Evolutionary conservation across 2,888 invertebrate genomes (phyloP).

Genomic region (Dascillus cervinus): DNA sequence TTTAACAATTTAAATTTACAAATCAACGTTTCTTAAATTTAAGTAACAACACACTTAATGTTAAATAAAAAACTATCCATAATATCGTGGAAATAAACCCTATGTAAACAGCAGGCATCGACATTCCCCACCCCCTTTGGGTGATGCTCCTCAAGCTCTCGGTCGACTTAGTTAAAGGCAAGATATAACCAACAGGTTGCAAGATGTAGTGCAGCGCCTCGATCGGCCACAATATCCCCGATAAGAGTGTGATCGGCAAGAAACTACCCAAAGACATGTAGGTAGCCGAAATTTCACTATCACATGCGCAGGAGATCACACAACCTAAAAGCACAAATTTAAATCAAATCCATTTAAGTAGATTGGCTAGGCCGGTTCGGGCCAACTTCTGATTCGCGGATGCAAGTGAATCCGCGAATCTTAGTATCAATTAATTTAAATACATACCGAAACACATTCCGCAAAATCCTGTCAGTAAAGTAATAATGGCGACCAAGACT

Average conservation of each 20-base stretch:
- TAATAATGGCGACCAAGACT: conserved; percentile 64
- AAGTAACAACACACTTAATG: conserved; percentile 63
- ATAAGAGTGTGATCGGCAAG: conserved; percentile 75
- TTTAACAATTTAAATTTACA: no score
- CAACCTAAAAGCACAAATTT: conserved; percentile 89
- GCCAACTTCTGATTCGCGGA: no score
- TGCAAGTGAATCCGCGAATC: no score
- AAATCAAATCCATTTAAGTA: no score
- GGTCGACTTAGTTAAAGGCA: conserved; percentile 83
- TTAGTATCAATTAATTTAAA: no score
- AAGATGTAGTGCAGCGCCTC: conserved; percentile 81
- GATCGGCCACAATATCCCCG: conserved; percentile 91
- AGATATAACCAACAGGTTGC: conserved; percentile 53
- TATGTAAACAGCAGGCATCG: conserved; percentile 63
- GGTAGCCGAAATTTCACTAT: conserved; percentile 76
- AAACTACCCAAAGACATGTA: conserved; percentile 81
- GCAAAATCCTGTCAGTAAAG: conserved; percentile 79
- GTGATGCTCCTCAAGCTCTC: conserved; percentile 80
- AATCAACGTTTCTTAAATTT: conserved; percentile 68
- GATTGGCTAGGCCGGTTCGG: no score
- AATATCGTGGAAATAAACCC: conserved; percentile 71
- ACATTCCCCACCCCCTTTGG: conserved; percentile 74
- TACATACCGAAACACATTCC: conserved; percentile 86
- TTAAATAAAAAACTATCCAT: conserved; percentile 74
- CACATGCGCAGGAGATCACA: conserved; percentile 71